These are phyloP conservation scores for Rhagonycha fulva DNA, from an alignment of 2,888 invertebrate species.

Conservation along the genomic window DNA sequence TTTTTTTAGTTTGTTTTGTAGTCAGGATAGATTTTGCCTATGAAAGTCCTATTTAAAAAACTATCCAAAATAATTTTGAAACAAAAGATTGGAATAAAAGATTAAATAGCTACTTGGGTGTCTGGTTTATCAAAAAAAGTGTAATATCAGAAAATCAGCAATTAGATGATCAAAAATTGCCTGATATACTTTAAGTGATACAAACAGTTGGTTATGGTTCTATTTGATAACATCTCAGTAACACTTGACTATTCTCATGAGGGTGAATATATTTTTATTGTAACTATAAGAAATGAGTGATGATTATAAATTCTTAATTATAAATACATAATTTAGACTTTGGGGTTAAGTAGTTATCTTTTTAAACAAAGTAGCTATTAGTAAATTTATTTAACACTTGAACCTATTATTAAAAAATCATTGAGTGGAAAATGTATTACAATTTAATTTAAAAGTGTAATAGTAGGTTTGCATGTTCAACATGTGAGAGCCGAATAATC, in stretches of 20 bases:
- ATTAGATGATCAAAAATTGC: constrained; percentile 42
- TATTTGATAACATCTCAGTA: constrained; percentile 24
- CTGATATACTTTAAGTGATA: constrained; percentile 48
- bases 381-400: constrained; percentile 7
- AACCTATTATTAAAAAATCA: constrained; percentile 9
- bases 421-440: constrained; percentile 36
- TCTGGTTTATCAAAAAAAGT: constrained; percentile 41
- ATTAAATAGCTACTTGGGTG: neutral
- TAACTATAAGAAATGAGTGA: neutral
- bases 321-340: neutral
- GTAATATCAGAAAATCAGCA: constrained; percentile 46
- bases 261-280: constrained; percentile 5
- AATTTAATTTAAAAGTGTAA: constrained; percentile 47
- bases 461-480: constrained; percentile 44
- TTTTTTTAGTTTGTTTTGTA: too few species aligned
- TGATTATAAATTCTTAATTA: neutral
- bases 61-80: neutral
- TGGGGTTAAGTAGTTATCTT: neutral
- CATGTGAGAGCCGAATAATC: constrained; percentile 35
- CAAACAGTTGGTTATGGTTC: constrained; percentile 39
- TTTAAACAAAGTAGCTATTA: neutral
- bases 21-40: too few species aligned
- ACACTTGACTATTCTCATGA: constrained; percentile 42
- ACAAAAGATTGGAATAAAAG: neutral
- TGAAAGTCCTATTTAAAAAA: neutral